Evolutionary conservation across 2,888 invertebrate genomes (phyloP).

Genomic region (Acronicta alni): DNA sequence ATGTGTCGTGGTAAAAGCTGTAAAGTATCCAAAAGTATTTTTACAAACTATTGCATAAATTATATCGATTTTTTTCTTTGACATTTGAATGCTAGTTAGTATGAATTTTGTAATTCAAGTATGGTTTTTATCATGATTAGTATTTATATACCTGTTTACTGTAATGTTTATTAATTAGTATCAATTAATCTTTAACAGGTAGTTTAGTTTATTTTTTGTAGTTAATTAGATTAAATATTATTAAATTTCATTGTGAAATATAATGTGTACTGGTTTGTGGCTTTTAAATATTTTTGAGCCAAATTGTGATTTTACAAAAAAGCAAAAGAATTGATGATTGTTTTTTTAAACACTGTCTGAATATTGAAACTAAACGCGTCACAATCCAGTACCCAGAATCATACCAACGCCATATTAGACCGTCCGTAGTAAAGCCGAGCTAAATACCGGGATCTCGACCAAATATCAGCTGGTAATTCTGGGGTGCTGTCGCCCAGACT

Average conservation of each 20-base stretch:
- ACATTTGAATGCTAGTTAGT: slow-evolving; percentile 28
- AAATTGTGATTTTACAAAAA: no score
- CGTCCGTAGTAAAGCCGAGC: slow-evolving; percentile 37
- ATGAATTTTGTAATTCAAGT: slow-evolving; percentile 21
- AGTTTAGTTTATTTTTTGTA: slow-evolving; percentile 10
- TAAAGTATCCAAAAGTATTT: slow-evolving; percentile 10
- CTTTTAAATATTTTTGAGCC: not conserved
- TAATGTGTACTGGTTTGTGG: slow-evolving; percentile 28
- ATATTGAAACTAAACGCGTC: not conserved
- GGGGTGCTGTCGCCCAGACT: slow-evolving; percentile 94
- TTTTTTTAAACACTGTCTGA: no score
- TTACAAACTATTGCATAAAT: slow-evolving; percentile 8
- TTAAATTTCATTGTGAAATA: slow-evolving; percentile 26
- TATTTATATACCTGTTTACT: not conserved
- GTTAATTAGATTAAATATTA: slow-evolving; percentile 32
- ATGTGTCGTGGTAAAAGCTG: no score
- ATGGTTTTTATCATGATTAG: not conserved
- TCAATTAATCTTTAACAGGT: slow-evolving; percentile 26
- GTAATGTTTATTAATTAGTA: not conserved
- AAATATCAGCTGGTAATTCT: slow-evolving; percentile 99
- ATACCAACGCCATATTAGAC: slow-evolving; percentile 10
- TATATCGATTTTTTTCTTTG: not conserved
- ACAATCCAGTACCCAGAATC: slow-evolving; percentile 29
- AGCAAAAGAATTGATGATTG: no score
- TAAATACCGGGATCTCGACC: slow-evolving; percentile 72